These are phyloP conservation scores for Scelioninae gen. 2 DNA, from an alignment of 2,888 invertebrate genomes.

Conservation along the genomic window DNA sequence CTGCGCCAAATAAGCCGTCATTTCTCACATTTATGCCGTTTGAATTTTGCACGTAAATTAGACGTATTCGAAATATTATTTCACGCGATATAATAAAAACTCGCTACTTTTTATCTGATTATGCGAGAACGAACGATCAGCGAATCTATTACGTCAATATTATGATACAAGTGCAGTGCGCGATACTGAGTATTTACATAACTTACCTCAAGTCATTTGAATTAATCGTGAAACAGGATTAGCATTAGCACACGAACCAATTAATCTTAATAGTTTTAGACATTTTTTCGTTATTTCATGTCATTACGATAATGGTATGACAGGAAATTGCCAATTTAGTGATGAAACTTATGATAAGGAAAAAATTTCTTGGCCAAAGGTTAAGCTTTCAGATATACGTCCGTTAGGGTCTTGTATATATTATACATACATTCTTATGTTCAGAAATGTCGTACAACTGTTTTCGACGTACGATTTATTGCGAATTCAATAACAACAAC, in stretches of 20 bases:
- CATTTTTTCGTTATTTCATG: constrained; percentile 25
- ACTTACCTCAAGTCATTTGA: constrained; percentile 42
- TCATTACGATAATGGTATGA: constrained; percentile 27
- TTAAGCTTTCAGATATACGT: constrained; percentile 14
- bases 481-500: too few relatives aligned
- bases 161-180: constrained; percentile 32
- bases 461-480: too few relatives aligned
- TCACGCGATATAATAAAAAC: constrained; percentile 31
- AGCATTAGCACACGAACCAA: constrained; percentile 26
- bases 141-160: constrained; percentile 44
- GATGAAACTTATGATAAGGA: constrained; percentile 34
- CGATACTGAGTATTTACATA: constrained; percentile 37
- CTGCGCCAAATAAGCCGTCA: constrained; percentile 3
- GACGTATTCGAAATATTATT: constrained; percentile 21
- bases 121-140: constrained; percentile 39
- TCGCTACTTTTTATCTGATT: constrained; percentile 43
- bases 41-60: constrained; percentile 17
- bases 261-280: constrained; percentile 40
- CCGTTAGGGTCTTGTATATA: too few relatives aligned
- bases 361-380: constrained; percentile 12
- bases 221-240: constrained; percentile 39
- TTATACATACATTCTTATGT: too few relatives aligned
- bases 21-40: constrained; percentile 17
- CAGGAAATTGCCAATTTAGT: constrained; percentile 39
- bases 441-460: too few relatives aligned